Conservation (phyloP, 2,888 invertebrate species). For the Ormyrus labotus region DNA sequence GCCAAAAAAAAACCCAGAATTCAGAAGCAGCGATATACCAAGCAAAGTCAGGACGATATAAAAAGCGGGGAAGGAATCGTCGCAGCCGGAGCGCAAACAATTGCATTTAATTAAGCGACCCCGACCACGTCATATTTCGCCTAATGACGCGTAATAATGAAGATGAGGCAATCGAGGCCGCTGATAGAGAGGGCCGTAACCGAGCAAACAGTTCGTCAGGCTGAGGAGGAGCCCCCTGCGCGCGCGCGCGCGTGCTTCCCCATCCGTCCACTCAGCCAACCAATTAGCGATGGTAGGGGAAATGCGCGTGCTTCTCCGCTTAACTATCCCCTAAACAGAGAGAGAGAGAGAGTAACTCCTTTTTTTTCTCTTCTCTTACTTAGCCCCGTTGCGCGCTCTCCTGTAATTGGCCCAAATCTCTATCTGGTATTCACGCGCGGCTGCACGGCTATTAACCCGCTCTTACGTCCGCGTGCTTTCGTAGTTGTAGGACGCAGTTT, state of each 20-base stretch:
- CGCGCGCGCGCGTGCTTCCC: constrained; percentile 48
- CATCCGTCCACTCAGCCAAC: constrained; percentile 36
- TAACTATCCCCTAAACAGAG: constrained; percentile 17
- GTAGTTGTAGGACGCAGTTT: too few species aligned
- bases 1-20: too few species aligned
- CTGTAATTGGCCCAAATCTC: not conserved
- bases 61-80: constrained; percentile 4
- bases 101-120: constrained; percentile 31
- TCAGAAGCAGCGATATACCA: too few species aligned
- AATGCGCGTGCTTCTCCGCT: constrained; percentile 16
- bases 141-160: constrained; percentile 58
- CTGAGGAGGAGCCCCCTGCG: constrained; percentile 39
- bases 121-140: constrained; percentile 35
- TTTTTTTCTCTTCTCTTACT: not conserved
- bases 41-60: too few species aligned
- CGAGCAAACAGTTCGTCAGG: constrained; percentile 61
- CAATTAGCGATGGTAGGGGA: constrained; percentile 28
- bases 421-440: too few species aligned
- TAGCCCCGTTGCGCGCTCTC: not conserved
- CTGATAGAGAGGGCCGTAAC: constrained; percentile 58
- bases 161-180: constrained; percentile 58
- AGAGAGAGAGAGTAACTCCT: not conserved
- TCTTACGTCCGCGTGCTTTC: too few species aligned
- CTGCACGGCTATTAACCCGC: too few species aligned
- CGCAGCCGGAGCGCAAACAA: constrained; percentile 8